Conservation (phyloP, 2,888 invertebrate species). For the Sinohyriopsis cumingii region DNA sequence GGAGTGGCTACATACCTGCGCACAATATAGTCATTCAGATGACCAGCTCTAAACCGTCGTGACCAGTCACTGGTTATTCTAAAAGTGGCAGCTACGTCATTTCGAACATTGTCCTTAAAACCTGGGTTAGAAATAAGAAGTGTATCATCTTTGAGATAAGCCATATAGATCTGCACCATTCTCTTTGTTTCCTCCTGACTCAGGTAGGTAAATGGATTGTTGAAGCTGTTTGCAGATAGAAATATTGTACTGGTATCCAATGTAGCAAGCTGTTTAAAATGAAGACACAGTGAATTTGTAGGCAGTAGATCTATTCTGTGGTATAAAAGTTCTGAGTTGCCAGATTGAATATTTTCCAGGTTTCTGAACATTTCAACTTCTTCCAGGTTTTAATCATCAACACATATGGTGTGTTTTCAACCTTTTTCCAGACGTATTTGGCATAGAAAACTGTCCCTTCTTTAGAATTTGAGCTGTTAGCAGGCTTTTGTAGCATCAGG, state of each 20-base stretch:
- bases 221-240: constrained; percentile 87
- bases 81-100: constrained; percentile 86
- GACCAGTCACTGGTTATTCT: constrained; percentile 84
- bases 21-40: constrained; percentile 84
- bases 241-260: constrained; percentile 86
- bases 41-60: constrained; percentile 81
- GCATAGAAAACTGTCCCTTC: constrained; percentile 41
- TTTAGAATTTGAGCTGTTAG: constrained; percentile 31
- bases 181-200: constrained; percentile 75
- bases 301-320: constrained; percentile 73
- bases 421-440: constrained; percentile 62
- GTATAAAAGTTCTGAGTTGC: constrained; percentile 70
- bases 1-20: constrained; percentile 79
- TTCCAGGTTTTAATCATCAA: constrained; percentile 57
- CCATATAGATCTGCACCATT: constrained; percentile 87
- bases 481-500: constrained; percentile 70
- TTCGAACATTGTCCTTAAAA: constrained; percentile 78
- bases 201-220: constrained; percentile 80
- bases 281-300: constrained; percentile 78
- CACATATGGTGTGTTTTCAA: constrained; percentile 64
- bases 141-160: constrained; percentile 89
- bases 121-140: constrained; percentile 89
- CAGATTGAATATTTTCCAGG: constrained; percentile 53
- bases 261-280: constrained; percentile 87
- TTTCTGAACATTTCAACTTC: constrained; percentile 41